Evolutionary conservation across 1,140 invertebrate genomes (phyloP), one percentile per base, ranked within the genome.

Genomic region (Drosophila punjabiensis): DNA sequence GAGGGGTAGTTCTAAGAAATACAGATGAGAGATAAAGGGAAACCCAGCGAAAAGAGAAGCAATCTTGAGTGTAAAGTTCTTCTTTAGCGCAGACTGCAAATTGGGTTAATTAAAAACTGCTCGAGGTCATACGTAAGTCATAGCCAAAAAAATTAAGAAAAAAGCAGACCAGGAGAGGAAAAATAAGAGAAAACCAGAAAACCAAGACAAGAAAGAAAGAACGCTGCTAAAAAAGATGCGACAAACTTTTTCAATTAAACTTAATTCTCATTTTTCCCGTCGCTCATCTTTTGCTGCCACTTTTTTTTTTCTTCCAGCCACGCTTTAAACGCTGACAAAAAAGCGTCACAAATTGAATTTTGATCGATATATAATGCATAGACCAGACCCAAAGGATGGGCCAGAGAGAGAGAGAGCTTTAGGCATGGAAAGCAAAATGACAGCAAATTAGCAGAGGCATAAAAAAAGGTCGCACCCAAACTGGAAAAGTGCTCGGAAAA

Each of bases 201-300:
- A 76, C 41, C 32, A 24, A 69, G 74, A 50, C 20, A 76, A 45
- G 58, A 66, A 77, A 56, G 41, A 39, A 45, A 61, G 55, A 70
- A 59, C 76, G 71, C 75, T 65, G 50, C 58, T 74, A 68, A 88
- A 87, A 59, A 87, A 82, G 80, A 88, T 79, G 84, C 77, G 75
- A 71, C 86, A 89, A 88, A 88, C 81, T 90, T 88, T 88, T 90
- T 88, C 86, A 89, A 88, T 90, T 88, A 90, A 88, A 88, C 75
- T 89, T 88, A 85, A 85, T 86, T 83, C 64, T 79, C 47, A 55
- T 69, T 59, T 70, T 64, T n/a, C 41, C 53, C n/a, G 18, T 33
- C 41, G 20, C 39, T 67, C 64, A 71, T 73, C 68, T 45, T 18
- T 48, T 11, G 48, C 41, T 74, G 63, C 33, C 73, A 67, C 41